These are phyloP conservation scores for Mohoua ochrocephala DNA, from an alignment of 2,113 vertebrate genomes.

Conservation along the genomic window DNA sequence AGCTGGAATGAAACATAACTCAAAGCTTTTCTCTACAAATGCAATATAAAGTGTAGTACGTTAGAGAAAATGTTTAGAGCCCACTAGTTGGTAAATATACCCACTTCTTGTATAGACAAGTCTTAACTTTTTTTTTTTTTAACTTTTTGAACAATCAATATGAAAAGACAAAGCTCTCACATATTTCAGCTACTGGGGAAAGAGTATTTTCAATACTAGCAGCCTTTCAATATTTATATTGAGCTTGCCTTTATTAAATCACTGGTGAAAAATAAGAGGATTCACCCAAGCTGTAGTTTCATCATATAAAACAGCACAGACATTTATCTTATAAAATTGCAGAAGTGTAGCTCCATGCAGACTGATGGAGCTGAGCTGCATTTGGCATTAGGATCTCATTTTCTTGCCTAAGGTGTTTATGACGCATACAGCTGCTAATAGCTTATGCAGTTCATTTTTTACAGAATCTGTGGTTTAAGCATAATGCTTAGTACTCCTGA, in stretches of 20 bases:
- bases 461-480: slow-evolving; percentile 77
- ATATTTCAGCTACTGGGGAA: slow-evolving; percentile 51
- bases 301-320: slow-evolving; percentile 70
- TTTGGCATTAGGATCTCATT: slow-evolving; percentile 67
- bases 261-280: slow-evolving; percentile 73
- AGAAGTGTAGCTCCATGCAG: slow-evolving; percentile 58
- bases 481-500: slow-evolving; percentile 67
- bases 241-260: slow-evolving; percentile 78
- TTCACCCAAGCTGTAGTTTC: slow-evolving; percentile 74
- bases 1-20: neutral
- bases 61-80: slow-evolving; percentile 36
- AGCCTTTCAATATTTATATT: slow-evolving; percentile 76
- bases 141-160: slow-evolving; percentile 60
- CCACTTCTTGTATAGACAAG: slow-evolving; percentile 60
- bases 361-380: slow-evolving; percentile 70
- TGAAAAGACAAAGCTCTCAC: slow-evolving; percentile 50
- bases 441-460: slow-evolving; percentile 73
- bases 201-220: slow-evolving; percentile 56
- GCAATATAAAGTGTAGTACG: neutral
- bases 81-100: slow-evolving; percentile 56
- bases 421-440: slow-evolving; percentile 70
- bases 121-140: slow-evolving; percentile 26
- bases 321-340: slow-evolving; percentile 76
- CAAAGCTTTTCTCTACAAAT: neutral
- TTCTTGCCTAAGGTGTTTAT: slow-evolving; percentile 77